Percentiles rank a stretch among this genome's conserved stretches.
These are phyloP conservation scores for Drosophila sechellia DNA, from an alignment of 1,140 invertebrate genomes.

Conservation along the genomic window DNA sequence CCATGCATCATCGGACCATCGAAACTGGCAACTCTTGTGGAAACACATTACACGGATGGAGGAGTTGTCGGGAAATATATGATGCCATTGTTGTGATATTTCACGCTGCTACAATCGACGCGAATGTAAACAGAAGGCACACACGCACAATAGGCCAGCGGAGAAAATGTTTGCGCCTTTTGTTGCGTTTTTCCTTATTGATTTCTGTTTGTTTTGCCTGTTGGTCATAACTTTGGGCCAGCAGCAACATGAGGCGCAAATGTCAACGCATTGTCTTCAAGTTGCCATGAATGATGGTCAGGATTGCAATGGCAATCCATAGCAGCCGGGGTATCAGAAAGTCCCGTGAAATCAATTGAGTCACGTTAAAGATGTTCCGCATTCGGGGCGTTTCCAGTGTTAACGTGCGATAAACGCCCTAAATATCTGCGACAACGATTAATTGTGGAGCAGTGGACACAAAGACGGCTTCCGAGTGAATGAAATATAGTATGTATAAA, in stretches of 20 bases:
- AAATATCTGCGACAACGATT: conserved; percentile 45
- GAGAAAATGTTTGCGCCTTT: conserved; percentile 37
- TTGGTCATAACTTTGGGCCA: conserved; percentile 71
- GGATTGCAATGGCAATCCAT: conserved; percentile 20
- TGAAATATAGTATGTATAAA: not conserved
- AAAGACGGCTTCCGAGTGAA: conserved; percentile 6
- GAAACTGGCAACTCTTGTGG: conserved; percentile 19
- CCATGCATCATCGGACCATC: conserved; percentile 62
- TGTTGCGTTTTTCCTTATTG: conserved; percentile 57
- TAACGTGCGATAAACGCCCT: conserved; percentile 69
- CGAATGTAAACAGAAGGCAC: conserved; percentile 51
- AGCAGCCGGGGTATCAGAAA: conserved; percentile 6
- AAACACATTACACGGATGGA: conserved; percentile 52
- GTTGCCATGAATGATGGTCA: conserved; percentile 55
- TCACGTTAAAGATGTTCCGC: conserved; percentile 31
- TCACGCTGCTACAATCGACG: conserved; percentile 58
- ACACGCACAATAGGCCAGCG: conserved; percentile 62
- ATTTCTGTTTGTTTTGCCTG: conserved; percentile 77
- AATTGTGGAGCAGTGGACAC: conserved; percentile 42
- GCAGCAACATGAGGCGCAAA: conserved; percentile 64
- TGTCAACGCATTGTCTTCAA: conserved; percentile 71
- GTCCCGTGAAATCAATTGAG: conserved; percentile 64
- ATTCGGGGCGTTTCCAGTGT: conserved; percentile 42
- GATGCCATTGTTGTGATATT: conserved; percentile 74
- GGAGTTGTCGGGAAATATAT: conserved; percentile 75